Evolutionary conservation across 2,113 vertebrate species (phyloP).

Genomic region (Oreochromis aureus): DNA sequence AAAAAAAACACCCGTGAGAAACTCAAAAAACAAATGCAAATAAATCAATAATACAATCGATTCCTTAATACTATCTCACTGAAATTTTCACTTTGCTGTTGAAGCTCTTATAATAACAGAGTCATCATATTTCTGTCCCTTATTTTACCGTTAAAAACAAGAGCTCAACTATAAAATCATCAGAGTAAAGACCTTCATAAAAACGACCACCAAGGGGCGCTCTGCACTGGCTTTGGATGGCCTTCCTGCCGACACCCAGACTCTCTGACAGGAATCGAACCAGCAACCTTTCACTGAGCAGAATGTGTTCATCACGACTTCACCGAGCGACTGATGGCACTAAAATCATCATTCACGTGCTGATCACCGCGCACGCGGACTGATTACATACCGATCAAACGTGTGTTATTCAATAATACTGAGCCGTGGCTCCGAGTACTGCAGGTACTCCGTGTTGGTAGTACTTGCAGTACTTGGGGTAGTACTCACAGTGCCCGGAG

Average conservation of each 20-base stretch:
- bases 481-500: not conserved
- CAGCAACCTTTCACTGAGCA: not conserved
- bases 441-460: not conserved
- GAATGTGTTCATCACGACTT: not conserved
- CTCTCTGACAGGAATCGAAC: not conserved
- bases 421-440: not conserved
- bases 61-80: rapidly evolving
- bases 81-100: not conserved
- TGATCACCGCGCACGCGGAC: not conserved
- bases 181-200: not conserved
- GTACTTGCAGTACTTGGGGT: not conserved
- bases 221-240: not conserved
- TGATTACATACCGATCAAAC: not conserved
- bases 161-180: rapidly evolving
- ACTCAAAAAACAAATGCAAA: not conserved
- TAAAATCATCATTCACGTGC: not conserved
- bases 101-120: not conserved
- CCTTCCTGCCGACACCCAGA: not conserved
- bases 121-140: not conserved
- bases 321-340: not conserved
- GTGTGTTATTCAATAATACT: rapidly evolving
- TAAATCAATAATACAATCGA: not conserved
- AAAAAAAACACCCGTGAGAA: not conserved
- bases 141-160: not conserved
- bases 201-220: not conserved